Evolutionary conservation across 2,797 vertebrate genomes (phyloP).

Genomic region (Mastacembelus armatus): DNA sequence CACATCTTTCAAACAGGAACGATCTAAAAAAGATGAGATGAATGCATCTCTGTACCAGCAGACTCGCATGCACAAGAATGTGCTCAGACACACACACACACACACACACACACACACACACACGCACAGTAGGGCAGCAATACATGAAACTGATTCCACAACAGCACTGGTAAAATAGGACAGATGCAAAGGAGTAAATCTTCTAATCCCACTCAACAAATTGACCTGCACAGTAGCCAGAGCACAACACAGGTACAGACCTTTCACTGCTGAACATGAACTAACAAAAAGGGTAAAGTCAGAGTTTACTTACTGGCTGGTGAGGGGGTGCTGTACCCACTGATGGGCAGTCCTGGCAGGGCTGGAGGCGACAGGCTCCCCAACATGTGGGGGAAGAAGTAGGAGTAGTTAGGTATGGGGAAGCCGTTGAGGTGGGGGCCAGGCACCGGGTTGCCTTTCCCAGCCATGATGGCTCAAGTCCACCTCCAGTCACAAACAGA

Average conservation of each 20-base stretch:
- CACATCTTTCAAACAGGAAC: slow-evolving; percentile 57
- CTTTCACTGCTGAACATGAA: not conserved
- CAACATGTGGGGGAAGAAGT: slow-evolving; percentile 96
- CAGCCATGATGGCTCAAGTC: slow-evolving; percentile 88
- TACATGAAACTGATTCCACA: slow-evolving; percentile 29
- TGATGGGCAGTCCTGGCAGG: slow-evolving; percentile 90
- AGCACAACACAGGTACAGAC: not conserved
- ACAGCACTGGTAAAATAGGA: slow-evolving; percentile 46
- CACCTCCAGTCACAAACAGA: slow-evolving; percentile 54
- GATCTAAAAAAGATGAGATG: slow-evolving; percentile 65
- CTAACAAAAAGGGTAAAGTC: not conserved
- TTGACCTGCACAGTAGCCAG: slow-evolving; percentile 4
- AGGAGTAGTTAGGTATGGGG: slow-evolving; percentile 94
- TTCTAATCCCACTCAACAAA: slow-evolving; percentile 25
- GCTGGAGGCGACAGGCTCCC: slow-evolving; percentile 93
- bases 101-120: slow-evolving; percentile 15
- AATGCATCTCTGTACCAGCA: slow-evolving; percentile 60
- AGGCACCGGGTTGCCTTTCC: slow-evolving; percentile 94
- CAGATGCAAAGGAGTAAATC: slow-evolving; percentile 42
- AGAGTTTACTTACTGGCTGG: slow-evolving; percentile 92
- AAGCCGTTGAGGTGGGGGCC: slow-evolving; percentile 93
- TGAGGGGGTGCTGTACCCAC: slow-evolving; percentile 96
- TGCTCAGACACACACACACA: slow-evolving; percentile 8
- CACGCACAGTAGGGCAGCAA: slow-evolving; percentile 14
- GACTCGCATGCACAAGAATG: not conserved